Evolutionary conservation across 2,113 vertebrate species (phyloP).

Genomic region (Oostethus manadensis): DNA sequence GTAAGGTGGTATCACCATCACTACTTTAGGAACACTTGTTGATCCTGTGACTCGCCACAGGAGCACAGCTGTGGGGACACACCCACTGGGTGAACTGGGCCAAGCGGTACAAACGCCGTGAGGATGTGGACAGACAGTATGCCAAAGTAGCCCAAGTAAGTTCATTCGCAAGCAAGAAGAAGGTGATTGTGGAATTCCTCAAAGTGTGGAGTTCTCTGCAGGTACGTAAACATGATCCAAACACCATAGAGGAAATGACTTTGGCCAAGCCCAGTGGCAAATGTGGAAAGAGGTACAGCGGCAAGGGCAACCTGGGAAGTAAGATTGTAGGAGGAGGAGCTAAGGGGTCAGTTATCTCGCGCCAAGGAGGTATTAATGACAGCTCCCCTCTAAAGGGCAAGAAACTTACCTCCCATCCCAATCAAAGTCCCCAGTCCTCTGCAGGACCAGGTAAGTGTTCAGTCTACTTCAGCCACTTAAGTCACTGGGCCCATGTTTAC

Average conservation of each 20-base stretch:
- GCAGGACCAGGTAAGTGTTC: neutral
- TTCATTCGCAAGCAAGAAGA: neutral
- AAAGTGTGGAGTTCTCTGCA: neutral
- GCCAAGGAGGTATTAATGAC: neutral
- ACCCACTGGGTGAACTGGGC: conserved; percentile 94
- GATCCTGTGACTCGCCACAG: conserved; percentile 52
- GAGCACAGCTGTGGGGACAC: conserved; percentile 87
- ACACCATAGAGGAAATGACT: neutral
- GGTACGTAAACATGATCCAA: neutral
- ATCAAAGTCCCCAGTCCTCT: neutral
- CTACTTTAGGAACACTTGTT: no score
- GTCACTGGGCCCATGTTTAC: neutral
- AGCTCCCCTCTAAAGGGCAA: neutral
- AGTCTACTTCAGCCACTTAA: neutral
- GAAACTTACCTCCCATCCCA: neutral
- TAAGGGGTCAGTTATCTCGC: neutral
- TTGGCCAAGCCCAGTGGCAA: neutral
- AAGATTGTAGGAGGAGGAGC: neutral
- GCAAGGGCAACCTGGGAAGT: neutral
- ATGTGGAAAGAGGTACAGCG: neutral
- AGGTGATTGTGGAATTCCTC: neutral
- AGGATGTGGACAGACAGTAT: conserved; percentile 89
- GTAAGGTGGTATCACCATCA: conserved; percentile 52
- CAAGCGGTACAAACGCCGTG: conserved; percentile 86
- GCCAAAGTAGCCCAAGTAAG: conserved; percentile 84